phyloP scores from a whole-genome alignment of 2,113 vertebrate genomes.

The Alouatta palliata region DNA sequence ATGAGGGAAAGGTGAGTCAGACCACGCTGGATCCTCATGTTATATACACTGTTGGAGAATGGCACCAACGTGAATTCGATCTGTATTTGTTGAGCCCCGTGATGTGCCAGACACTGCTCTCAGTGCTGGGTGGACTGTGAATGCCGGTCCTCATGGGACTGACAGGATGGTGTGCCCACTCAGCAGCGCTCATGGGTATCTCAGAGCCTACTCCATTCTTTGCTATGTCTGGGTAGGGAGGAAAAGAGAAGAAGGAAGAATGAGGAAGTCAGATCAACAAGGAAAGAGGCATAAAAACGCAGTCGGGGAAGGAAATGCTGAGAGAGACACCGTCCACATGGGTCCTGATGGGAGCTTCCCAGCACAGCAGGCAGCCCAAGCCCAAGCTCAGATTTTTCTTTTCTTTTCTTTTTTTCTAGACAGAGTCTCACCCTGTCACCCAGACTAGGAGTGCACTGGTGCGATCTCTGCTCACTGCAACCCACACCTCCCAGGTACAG shows the following conservation, averaged over 20 bases:
- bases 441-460: too few relatives aligned
- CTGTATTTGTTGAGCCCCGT: not conserved
- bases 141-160: too few relatives aligned
- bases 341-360: not conserved
- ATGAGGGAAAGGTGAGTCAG: not conserved
- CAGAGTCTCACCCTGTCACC: too few relatives aligned
- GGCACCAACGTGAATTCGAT: not conserved
- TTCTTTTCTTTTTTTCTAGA: too few relatives aligned
- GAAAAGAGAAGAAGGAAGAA: not conserved
- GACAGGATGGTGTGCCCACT: not conserved
- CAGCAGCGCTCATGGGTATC: not conserved
- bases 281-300: not conserved
- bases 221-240: not conserved
- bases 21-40: accelerated
- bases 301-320: not conserved
- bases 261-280: not conserved
- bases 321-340: accelerated
- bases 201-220: not conserved
- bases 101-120: not conserved
- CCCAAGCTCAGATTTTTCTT: not conserved
- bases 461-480: too few relatives aligned
- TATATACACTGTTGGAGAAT: not conserved
- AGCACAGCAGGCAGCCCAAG: not conserved
- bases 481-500: too few relatives aligned
- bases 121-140: not conserved